Conservation (phyloP, 2,888 invertebrate genomes). For the Drosophila suboccidentalis region DNA sequence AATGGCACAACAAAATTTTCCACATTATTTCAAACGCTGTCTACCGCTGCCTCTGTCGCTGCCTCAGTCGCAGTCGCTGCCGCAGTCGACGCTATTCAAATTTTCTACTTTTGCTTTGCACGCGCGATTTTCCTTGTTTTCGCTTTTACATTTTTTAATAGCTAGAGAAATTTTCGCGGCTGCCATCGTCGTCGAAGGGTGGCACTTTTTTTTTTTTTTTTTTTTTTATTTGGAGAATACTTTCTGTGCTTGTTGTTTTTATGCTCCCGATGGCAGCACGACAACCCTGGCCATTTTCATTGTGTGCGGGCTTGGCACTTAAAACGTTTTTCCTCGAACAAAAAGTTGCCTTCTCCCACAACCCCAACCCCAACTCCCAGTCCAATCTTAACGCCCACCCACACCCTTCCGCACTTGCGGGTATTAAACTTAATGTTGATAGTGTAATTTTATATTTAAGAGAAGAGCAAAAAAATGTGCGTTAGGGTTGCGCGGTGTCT, state of each 20-base stretch:
- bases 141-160: slow-evolving; percentile 82
- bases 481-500: slow-evolving; percentile 65
- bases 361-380: slow-evolving; percentile 16
- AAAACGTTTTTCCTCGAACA: slow-evolving; percentile 65
- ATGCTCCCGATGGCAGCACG: slow-evolving; percentile 45
- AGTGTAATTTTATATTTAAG: slow-evolving; percentile 82
- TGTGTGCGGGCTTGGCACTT: slow-evolving; percentile 66
- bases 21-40: slow-evolving; percentile 66
- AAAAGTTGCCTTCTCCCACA: slow-evolving; percentile 41
- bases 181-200: slow-evolving; percentile 46
- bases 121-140: slow-evolving; percentile 82
- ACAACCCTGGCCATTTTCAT: slow-evolving; percentile 74
- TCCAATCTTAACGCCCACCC: slow-evolving; percentile 19
- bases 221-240: slow-evolving; percentile 30
- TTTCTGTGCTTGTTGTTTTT: slow-evolving; percentile 34
- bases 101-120: slow-evolving; percentile 80
- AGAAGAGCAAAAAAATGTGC: slow-evolving; percentile 40
- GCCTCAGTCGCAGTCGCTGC: slow-evolving; percentile 26
- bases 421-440: slow-evolving; percentile 82
- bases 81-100: slow-evolving; percentile 70
- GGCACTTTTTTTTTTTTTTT: slow-evolving; percentile 51
- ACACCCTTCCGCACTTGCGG: slow-evolving; percentile 73
- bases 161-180: slow-evolving; percentile 71
- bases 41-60: slow-evolving; percentile 20
- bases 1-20: slow-evolving; percentile 66